A percentile compares a stretch with the other conserved stretches of the same genome.
Conservation (phyloP, 1,140 invertebrate genomes). For the Galendromus occidentalis region DNA sequence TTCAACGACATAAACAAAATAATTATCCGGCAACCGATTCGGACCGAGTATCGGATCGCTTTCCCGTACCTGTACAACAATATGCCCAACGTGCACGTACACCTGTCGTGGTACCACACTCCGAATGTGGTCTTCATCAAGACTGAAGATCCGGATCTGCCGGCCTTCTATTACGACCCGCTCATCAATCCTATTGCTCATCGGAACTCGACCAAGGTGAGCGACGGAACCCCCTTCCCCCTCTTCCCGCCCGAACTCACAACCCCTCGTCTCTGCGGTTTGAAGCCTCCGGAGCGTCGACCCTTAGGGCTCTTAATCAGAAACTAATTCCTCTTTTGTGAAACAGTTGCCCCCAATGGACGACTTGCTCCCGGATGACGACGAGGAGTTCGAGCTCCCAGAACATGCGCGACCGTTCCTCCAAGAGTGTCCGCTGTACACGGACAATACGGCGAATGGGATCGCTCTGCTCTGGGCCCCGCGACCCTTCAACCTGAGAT, state of each 20-base stretch:
- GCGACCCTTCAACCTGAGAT: slow-evolving; percentile 86
- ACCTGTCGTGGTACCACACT: slow-evolving; percentile 90
- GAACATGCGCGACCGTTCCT: slow-evolving; percentile 77
- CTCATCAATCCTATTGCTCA: slow-evolving; percentile 97
- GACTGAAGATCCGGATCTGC: slow-evolving; percentile 99
- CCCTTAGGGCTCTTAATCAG: no score
- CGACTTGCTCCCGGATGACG: slow-evolving; percentile 72
- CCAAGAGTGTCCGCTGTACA: slow-evolving; percentile 83
- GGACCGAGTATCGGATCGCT: slow-evolving; percentile 96
- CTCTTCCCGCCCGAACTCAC: background rate
- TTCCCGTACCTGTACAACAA: slow-evolving; percentile 99
- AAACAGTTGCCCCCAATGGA: slow-evolving; percentile 23
- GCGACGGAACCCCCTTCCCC: slow-evolving; percentile 7
- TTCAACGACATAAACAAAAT: slow-evolving; percentile 99
- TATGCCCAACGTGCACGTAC: slow-evolving; percentile 75
- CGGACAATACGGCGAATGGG: slow-evolving; percentile 96
- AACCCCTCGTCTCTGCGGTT: background rate
- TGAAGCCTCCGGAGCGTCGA: no score
- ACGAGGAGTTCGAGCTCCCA: slow-evolving; percentile 81
- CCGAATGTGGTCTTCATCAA: slow-evolving; percentile 99
- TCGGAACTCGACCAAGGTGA: slow-evolving; percentile 57
- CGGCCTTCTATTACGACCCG: slow-evolving; percentile 99
- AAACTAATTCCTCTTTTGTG: no score
- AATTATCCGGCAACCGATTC: slow-evolving; percentile 91
- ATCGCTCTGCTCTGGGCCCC: slow-evolving; percentile 97